Base-by-base conservation (phyloP, 2,888 invertebrate species). In the Ametastegia equiseti region DNA sequence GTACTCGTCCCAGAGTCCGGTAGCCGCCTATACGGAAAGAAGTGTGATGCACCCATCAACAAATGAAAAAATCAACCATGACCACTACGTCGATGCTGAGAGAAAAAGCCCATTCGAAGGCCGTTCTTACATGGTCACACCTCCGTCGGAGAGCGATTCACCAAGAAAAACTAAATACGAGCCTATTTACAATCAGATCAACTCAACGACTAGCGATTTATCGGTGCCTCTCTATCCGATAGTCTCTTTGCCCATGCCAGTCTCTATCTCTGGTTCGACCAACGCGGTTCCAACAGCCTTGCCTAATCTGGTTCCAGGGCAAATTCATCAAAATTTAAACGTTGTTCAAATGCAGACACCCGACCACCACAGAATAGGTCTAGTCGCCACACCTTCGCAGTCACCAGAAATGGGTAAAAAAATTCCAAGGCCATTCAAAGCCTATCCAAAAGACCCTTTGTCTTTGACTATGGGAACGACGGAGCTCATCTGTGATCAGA, bases 361-460 rank as follows among this genome's bases (percentile, higher is more conserved):
- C 7, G 80, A 80, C 15, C 86, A 0, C 80, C 83, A 0, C 47
- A 67, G 27, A 57, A 19, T 60, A n/a, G 47, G 77, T 39, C 2
- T 39, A 30, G 30, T 39, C 54, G 27, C 47, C 19, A 45, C 54
- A 39, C 50, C 63, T 23, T 13, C 79, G 69, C 5, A 60, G 60
- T 50, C 87, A 73, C 82, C 88, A 78, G 89, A 89, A 63, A 84
- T 85, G 7, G 85, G 90, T 30, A 90, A 92, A 30, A 94, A 93
- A 86, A 84, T 91, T 3, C 92, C 94, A 0, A 92, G 95, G 1
- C 95, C 95, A 0, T 95, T 95, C 87, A 95, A 95, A 88, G 95
- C 95, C 0, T 96, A 95, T 88, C 95, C 96, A 0, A 95, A 95
- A 84, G 95, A 96, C 88, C 94, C 95, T 0, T 87, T 95, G 33